Evolutionary conservation across 2,797 vertebrate species (phyloP).

Genomic region (Glossophaga mutica): DNA sequence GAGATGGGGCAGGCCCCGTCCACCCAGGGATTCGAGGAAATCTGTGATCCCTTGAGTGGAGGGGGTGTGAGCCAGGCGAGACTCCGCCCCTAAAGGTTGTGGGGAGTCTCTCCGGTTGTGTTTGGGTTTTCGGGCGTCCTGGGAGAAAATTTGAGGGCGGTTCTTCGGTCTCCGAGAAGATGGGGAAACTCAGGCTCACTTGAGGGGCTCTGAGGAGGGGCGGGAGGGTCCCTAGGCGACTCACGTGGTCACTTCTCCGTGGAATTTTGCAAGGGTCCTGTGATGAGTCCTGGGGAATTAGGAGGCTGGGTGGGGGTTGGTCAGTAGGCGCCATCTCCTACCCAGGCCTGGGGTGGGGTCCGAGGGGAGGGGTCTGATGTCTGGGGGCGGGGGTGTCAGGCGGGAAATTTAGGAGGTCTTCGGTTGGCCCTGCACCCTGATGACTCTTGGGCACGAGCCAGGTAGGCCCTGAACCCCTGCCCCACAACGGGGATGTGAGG

Average conservation of each 20-base stretch:
- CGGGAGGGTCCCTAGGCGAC: background rate
- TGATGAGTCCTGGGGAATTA: background rate
- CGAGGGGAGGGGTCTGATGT: background rate
- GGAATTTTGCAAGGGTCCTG: background rate
- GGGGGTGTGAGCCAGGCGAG: background rate
- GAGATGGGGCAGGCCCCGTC: background rate
- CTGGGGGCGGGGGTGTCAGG: too few relatives aligned
- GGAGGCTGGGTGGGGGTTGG: background rate
- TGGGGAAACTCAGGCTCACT: background rate
- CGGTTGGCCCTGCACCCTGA: background rate
- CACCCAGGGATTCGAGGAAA: background rate
- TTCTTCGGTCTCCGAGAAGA: background rate
- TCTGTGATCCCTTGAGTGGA: background rate
- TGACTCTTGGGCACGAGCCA: background rate
- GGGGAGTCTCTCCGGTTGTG: background rate
- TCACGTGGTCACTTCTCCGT: background rate
- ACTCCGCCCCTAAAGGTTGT: background rate
- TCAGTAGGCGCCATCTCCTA: background rate
- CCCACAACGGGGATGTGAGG: too few relatives aligned
- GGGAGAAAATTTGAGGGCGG: background rate
- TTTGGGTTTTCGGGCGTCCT: background rate
- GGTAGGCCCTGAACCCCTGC: too few relatives aligned
- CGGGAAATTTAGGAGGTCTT: background rate
- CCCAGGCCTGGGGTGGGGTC: background rate
- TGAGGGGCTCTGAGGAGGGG: too few relatives aligned